These are phyloP conservation scores for Tetragnatha versicolor DNA, from an alignment of 1,140 invertebrate genomes.

Conservation along the genomic window DNA sequence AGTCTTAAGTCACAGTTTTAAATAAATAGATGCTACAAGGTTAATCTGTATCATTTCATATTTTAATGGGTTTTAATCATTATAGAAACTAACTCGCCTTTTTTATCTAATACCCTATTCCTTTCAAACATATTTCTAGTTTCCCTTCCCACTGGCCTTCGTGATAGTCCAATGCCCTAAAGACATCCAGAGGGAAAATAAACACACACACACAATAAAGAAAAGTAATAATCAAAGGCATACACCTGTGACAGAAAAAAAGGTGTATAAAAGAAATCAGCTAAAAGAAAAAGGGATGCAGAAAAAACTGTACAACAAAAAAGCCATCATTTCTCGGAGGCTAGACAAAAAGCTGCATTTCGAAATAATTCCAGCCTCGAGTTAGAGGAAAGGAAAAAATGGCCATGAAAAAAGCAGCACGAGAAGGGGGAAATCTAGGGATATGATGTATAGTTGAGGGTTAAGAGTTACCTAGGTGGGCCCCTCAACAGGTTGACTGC, in stretches of 20 bases:
- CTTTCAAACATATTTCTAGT: too few species aligned
- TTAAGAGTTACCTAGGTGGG: slow-evolving; percentile 11
- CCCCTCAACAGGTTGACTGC: slow-evolving; percentile 44
- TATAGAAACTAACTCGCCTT: too few species aligned
- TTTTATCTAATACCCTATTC: too few species aligned
- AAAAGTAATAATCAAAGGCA: background rate
- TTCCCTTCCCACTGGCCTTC: too few species aligned
- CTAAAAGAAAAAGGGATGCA: background rate
- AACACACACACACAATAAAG: background rate
- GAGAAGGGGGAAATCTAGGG: slow-evolving; percentile 18
- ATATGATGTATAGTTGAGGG: slow-evolving; percentile 21
- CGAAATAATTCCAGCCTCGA: slow-evolving; percentile 9
- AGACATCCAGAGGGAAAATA: background rate
- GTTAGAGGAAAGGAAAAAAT: background rate
- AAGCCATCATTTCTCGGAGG: background rate
- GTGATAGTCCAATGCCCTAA: background rate
- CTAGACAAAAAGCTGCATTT: slow-evolving; percentile 30
- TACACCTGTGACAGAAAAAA: background rate
- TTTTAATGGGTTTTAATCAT: too few species aligned
- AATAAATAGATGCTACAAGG: too few species aligned
- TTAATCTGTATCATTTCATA: too few species aligned
- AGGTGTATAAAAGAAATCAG: background rate
- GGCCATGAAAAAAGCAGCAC: background rate
- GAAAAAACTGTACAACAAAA: background rate
- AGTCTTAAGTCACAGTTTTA: too few species aligned